Conservation (phyloP, 2,113 vertebrate species). For the Anolis sagrei region DNA sequence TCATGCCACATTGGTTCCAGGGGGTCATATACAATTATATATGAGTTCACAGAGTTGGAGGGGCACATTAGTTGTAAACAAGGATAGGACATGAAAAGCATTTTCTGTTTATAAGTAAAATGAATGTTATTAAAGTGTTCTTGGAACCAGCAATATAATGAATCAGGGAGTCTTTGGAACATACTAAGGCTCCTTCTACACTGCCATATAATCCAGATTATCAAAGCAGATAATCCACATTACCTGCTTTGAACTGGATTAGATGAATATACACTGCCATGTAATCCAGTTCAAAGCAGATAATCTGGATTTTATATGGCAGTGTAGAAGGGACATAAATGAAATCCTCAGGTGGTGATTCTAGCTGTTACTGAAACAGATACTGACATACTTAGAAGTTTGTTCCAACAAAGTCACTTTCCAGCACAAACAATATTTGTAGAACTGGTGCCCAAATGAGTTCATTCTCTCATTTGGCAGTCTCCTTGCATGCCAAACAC, state of each 20-base stretch:
- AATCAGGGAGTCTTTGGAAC: background rate
- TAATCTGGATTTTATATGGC: too few species aligned
- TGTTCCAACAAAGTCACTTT: background rate
- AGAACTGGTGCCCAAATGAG: background rate
- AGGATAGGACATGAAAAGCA: background rate
- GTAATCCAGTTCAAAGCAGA: too few species aligned
- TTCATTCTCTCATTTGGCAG: conserved; percentile 40
- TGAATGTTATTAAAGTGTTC: background rate
- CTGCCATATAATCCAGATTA: too few species aligned
- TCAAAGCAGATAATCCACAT: too few species aligned
- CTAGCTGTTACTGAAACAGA: background rate
- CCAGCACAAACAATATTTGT: background rate
- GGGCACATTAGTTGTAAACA: background rate
- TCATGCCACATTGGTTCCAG: background rate
- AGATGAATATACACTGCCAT: too few species aligned
- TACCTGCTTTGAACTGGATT: too few species aligned
- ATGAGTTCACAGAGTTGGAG: background rate
- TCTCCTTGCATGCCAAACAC: conserved; percentile 41
- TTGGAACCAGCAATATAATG: background rate
- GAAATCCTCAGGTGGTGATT: background rate
- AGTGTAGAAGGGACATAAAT: background rate
- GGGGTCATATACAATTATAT: background rate
- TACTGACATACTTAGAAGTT: background rate
- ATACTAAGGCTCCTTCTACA: background rate
- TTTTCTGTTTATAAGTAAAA: background rate